Evolutionary conservation across 2,797 vertebrate species (phyloP), one percentile per base, ranked within the genome.

Genomic region (Lutjanus campechanus): DNA sequence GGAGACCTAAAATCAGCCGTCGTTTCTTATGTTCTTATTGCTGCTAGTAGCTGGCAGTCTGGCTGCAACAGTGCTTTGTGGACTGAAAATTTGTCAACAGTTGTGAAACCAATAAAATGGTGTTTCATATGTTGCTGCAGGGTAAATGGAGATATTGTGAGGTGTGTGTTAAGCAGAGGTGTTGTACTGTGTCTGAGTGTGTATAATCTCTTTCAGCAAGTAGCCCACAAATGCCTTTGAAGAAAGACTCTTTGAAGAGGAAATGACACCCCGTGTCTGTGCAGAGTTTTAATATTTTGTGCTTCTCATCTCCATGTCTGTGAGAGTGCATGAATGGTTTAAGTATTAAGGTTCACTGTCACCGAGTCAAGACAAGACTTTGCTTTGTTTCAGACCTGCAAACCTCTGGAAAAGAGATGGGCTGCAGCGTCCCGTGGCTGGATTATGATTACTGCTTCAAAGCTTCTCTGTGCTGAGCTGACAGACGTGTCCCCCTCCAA

Each of bases 341-440:
- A 53, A 68, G 64, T 76, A 75, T 16, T 71, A 69, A 20, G 20
- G 44, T 29, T 71, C 7, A 1, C 12, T 51, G 67, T 66, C 59
- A 12, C 5, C 58, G 36, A 72, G 11, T 47, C 50, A 15, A 74
- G 75, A 85, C 79, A 83, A 77, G 59, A 81, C 74, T 46, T 53
- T 66, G 20, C 73, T 91, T 90, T 90, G 83, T 86, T 81, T 87
- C 69, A 76, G 58, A 69, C 56, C 46, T 73, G 73, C 25, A 66
- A 72, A 69, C 67, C 59, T 75, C 81, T 49, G 47, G 36, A 83
- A 63, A 82, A 60, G 36, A 65, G 47, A 79, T 62, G 69, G 17
- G 4, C 58, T 67, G 61, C 47, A 66, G 75, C 7, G 3, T 85
- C 63, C 61, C 59, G 40, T 76, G 51, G 78, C 49, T 76, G 63